These are phyloP conservation scores for Drosophila pallidifrons DNA, from an alignment of 1,140 invertebrate genomes.

Conservation along the genomic window DNA sequence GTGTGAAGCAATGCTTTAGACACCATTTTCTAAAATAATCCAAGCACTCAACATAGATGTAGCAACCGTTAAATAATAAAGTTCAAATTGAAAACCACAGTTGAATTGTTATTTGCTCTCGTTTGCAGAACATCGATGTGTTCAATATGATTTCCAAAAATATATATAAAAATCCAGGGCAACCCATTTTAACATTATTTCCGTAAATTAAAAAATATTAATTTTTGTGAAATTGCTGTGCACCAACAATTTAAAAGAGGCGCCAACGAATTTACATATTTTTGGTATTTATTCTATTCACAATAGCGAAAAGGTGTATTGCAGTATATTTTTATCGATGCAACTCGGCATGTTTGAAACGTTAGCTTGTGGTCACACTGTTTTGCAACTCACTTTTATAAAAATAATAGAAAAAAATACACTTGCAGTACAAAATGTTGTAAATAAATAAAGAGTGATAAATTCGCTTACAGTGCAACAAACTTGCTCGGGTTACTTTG, in stretches of 20 bases:
- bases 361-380: constrained; percentile 27
- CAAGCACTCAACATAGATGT: constrained; percentile 66
- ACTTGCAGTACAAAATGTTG: constrained; percentile 37
- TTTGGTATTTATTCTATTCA: not conserved
- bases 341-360: not conserved
- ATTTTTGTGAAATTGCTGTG: not conserved
- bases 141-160: too few relatives aligned
- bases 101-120: not conserved
- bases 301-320: not conserved
- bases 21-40: constrained; percentile 48
- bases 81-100: constrained; percentile 39
- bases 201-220: too few relatives aligned
- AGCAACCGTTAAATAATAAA: constrained; percentile 72
- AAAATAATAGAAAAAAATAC: constrained; percentile 31
- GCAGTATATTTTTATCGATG: constrained; percentile 1
- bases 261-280: not conserved
- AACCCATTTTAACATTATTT: too few relatives aligned
- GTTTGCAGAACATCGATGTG: too few relatives aligned
- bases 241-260: not conserved
- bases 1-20: constrained; percentile 53
- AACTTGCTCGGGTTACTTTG: constrained; percentile 23
- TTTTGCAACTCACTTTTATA: constrained; percentile 33
- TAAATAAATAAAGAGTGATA: constrained; percentile 23
- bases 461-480: constrained; percentile 25
- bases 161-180: too few relatives aligned